Evolutionary conservation across 2,113 vertebrate species (phyloP), one percentile per base, ranked within the genome.

Genomic region (Datnioides undecimradiatus): DNA sequence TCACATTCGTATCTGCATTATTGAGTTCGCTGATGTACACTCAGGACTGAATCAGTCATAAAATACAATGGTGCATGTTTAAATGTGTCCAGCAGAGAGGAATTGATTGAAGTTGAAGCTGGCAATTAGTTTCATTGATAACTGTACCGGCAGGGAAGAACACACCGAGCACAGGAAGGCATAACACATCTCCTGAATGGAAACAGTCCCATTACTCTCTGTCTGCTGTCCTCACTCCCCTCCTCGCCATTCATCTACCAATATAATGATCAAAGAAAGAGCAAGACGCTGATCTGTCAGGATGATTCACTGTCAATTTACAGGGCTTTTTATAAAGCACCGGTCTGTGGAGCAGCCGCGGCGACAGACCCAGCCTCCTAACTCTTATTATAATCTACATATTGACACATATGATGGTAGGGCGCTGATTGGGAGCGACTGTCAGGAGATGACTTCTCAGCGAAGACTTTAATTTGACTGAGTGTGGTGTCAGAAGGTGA

Each of bases 301-400:
- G 51, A 81, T 93, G 92, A 94, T 92, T 94, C 87, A 93, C 91
- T 88, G 80, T 89, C 91, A 91, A 82, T 87, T 90, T 83, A 76
- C 27, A 19, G 1, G 14, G 58, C 73, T 90, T 88, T 84, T 82
- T 86, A 70, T 63, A 79, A 88, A 64, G 65, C 68, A 31, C 23
- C 0, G 13, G 67, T 64, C 54, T 19, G 64, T 69, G 85, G 76
- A 41, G 70, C 73, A 41, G 54, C 54, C 8, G 21, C 25, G 48
- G 2, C 23, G 66, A 79, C n/a, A 14, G 33, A 71, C 25, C 64
- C 27, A 0, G 80, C 49, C 73, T 66, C 46, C 71, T 57, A 57
- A 72, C 41, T 74, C 58, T 38, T 48, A 27, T 27, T 31, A 58
- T 59, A 68, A 78, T 90, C 67, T 87, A 48, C 86, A 77, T 82